Percentiles rank a stretch among this genome's conserved stretches.
Conservation (phyloP, 1,140 invertebrate genomes). For the Ips nitidus region DNA sequence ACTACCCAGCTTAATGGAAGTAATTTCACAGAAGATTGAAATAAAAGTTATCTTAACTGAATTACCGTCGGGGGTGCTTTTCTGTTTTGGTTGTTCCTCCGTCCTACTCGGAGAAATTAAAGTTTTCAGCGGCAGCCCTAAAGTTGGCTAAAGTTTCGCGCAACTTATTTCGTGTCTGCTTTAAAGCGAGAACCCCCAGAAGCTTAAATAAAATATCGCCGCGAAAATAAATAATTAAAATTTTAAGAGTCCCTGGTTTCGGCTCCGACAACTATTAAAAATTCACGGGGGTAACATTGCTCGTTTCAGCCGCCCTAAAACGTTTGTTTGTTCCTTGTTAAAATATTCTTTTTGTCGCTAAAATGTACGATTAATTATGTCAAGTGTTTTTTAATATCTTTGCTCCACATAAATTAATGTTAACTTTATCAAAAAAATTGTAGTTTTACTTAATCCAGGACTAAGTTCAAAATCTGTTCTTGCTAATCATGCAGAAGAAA, state of each 20-base stretch:
- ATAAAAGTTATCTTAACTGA: conserved; percentile 27
- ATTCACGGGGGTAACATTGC: conserved; percentile 18
- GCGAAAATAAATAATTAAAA: conserved; percentile 30
- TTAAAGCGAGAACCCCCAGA: conserved; percentile 26
- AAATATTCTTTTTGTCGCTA: conserved; percentile 22
- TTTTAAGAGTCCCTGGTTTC: conserved; percentile 27
- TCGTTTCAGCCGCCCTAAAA: conserved; percentile 9
- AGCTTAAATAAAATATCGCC: conserved; percentile 30
- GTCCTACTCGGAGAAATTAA: conserved; percentile 24
- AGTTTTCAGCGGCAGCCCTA: conserved; percentile 20
- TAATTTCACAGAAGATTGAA: conserved; percentile 30
- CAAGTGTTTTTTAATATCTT: neutral
- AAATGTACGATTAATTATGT: conserved; percentile 10
- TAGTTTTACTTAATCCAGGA: too few species aligned
- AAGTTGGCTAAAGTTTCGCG: conserved; percentile 22
- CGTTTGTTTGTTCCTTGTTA: conserved; percentile 12
- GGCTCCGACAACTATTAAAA: conserved; percentile 14
- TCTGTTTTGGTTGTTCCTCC: conserved; percentile 22
- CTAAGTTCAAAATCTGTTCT: too few species aligned
- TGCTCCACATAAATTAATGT: neutral
- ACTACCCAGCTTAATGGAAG: conserved; percentile 15
- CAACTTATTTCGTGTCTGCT: conserved; percentile 28
- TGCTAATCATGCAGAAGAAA: too few species aligned
- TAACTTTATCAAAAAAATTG: too few species aligned
- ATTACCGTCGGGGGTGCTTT: conserved; percentile 22